A percentile compares a stretch with the other conserved stretches of the same genome.
Conservation (phyloP, 2,888 invertebrate species). For the Yponomeuta malinellus region DNA sequence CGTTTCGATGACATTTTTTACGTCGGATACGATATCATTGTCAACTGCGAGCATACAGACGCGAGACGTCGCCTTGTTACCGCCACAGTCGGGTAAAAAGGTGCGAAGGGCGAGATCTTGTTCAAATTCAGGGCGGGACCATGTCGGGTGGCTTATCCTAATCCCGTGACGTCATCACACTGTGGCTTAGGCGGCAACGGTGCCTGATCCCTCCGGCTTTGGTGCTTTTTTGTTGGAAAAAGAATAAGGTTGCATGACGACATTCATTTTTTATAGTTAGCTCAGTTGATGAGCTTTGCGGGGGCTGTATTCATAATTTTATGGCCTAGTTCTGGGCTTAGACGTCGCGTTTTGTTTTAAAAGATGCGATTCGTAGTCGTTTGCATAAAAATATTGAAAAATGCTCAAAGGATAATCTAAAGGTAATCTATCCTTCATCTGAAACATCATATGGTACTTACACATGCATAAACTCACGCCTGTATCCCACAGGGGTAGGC, state of each 20-base stretch:
- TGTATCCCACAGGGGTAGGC: too few relatives aligned
- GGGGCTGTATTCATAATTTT: neutral
- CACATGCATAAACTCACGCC: too few relatives aligned
- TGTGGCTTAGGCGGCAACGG: constrained; percentile 10
- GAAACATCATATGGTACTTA: too few relatives aligned
- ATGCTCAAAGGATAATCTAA: too few relatives aligned
- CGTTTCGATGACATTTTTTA: too few relatives aligned
- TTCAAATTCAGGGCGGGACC: constrained; percentile 39
- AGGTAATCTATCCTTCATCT: too few relatives aligned
- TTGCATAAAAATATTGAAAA: too few relatives aligned
- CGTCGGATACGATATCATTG: too few relatives aligned
- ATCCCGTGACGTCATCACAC: constrained; percentile 12
- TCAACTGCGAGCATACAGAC: too few relatives aligned
- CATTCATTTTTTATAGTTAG: neutral
- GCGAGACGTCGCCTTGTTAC: too few relatives aligned
- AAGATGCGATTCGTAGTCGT: neutral
- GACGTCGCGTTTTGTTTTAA: neutral
- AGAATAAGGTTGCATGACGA: constrained; percentile 1
- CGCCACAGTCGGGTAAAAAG: neutral
- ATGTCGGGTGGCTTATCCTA: constrained; percentile 34
- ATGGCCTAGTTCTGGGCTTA: neutral
- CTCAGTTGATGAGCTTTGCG: neutral
- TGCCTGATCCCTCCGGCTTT: constrained; percentile 10
- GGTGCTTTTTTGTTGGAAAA: constrained; percentile 10
- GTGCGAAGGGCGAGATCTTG: constrained; percentile 25